These are phyloP conservation scores for Agrotis ipsilon DNA, from an alignment of 2,888 invertebrate genomes.

Conservation along the genomic window DNA sequence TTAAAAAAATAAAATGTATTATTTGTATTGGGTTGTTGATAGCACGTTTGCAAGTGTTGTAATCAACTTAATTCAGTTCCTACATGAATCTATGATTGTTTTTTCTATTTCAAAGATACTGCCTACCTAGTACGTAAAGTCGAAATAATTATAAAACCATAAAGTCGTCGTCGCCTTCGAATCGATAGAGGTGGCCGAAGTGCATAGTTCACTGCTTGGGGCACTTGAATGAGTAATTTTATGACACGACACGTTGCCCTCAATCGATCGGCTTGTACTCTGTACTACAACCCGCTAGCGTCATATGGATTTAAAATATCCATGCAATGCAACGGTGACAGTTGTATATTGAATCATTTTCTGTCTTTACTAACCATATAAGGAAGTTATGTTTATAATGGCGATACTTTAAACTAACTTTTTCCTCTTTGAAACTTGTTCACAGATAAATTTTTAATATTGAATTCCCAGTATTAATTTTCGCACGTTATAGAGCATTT, in stretches of 20 bases:
- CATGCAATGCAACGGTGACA: not conserved
- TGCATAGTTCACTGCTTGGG: slow-evolving; percentile 10
- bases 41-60: too few relatives aligned
- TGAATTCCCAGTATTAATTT: too few relatives aligned
- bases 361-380: not conserved
- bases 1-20: too few relatives aligned
- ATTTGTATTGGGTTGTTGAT: too few relatives aligned
- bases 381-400: not conserved
- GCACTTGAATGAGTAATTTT: not conserved
- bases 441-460: too few relatives aligned
- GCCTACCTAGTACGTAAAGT: too few relatives aligned
- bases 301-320: not conserved
- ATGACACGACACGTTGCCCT: not conserved
- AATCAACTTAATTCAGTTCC: too few relatives aligned
- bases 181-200: not conserved
- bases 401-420: too few relatives aligned
- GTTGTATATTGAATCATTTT: not conserved
- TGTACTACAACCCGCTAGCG: not conserved
- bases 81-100: too few relatives aligned
- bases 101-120: too few relatives aligned
- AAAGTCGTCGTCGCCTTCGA: not conserved
- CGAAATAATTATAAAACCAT: not conserved
- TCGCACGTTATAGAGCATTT: too few relatives aligned
- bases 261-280: slow-evolving; percentile 21
- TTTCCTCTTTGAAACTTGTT: too few relatives aligned